These are phyloP conservation scores for Amblyraja radiata DNA, from an alignment of 2,797 vertebrate genomes.

Conservation along the genomic window DNA sequence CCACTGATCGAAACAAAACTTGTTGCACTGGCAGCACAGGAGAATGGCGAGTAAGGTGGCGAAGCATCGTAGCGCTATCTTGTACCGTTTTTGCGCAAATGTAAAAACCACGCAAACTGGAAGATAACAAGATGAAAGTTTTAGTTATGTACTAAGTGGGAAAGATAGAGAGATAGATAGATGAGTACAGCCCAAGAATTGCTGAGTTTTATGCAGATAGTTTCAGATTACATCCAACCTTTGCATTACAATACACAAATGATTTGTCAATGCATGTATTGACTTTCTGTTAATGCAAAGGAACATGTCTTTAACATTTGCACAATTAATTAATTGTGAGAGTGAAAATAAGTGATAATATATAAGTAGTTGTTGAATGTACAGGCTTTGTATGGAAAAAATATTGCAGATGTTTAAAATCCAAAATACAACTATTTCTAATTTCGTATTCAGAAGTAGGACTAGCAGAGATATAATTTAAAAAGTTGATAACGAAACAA, in stretches of 20 bases:
- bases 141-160: no score
- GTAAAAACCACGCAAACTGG: no score
- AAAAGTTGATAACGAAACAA: slow-evolving; percentile 12
- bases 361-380: background rate
- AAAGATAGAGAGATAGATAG: no score
- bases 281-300: background rate
- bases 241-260: background rate
- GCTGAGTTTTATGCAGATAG: background rate
- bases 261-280: background rate
- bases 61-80: no score
- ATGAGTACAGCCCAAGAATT: background rate
- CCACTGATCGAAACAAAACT: no score
- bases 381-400: background rate
- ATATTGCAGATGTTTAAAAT: no score
- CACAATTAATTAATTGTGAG: background rate
- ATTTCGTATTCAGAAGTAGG: background rate
- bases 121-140: no score
- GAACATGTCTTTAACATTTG: background rate
- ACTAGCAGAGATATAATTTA: background rate
- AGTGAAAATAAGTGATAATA: background rate
- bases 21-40: no score
- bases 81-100: no score
- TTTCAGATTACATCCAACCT: background rate
- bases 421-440: background rate
- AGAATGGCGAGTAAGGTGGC: no score